A percentile compares a stretch with the other conserved stretches of the same genome.
Conservation (phyloP, 2,888 invertebrate genomes). For the Drosophila rellima region DNA sequence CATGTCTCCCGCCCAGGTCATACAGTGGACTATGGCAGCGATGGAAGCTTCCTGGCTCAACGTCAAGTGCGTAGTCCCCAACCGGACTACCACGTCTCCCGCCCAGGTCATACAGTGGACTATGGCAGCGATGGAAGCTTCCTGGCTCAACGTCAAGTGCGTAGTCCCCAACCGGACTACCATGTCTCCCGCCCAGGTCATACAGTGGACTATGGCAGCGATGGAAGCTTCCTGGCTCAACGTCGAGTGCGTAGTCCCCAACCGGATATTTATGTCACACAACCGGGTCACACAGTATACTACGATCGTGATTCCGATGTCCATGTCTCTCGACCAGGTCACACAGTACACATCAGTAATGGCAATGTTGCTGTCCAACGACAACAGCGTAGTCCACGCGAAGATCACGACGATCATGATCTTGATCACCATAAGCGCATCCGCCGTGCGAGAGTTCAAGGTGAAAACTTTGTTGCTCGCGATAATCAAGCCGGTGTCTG, state of each 20-base stretch:
- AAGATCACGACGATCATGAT: not conserved
- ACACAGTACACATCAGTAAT: not conserved
- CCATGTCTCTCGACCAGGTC: conserved; percentile 1
- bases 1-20: not conserved
- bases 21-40: not conserved
- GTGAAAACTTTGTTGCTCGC: conserved; percentile 64
- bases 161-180: conserved; percentile 43
- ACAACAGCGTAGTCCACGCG: not conserved
- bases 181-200: not conserved
- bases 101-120: conserved; percentile 58
- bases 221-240: conserved; percentile 11
- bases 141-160: conserved; percentile 29
- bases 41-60: conserved; percentile 9
- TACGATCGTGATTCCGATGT: not conserved
- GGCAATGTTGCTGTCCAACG: not conserved
- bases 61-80: conserved; percentile 38
- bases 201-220: not conserved
- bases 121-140: conserved; percentile 29
- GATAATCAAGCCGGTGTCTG: conserved; percentile 58
- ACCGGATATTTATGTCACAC: not conserved
- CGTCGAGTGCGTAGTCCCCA: not conserved
- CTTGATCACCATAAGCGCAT: conserved; percentile 9
- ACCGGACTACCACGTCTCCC: conserved; percentile 40
- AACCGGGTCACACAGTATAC: not conserved
- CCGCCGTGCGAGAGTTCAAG: conserved; percentile 56